Evolutionary conservation across 2,113 vertebrate genomes (phyloP).

Genomic region (Brachionichthys hirsutus): DNA sequence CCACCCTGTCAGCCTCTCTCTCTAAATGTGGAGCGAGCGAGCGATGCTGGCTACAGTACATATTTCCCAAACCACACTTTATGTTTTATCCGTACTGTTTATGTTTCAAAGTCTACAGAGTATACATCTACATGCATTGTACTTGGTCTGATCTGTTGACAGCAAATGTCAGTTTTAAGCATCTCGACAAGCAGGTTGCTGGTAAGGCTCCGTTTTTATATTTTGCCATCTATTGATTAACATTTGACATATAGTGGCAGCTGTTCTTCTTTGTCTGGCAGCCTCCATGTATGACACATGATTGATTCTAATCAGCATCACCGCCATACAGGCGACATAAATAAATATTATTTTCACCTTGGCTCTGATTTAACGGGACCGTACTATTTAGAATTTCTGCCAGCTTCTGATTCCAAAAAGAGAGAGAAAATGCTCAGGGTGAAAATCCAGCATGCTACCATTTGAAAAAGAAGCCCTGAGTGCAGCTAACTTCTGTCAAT

Average conservation of each 20-base stretch:
- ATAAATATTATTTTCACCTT: slow-evolving; percentile 11
- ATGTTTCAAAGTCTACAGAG: not conserved
- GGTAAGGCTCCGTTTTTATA: not conserved
- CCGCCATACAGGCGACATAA: slow-evolving; percentile 5
- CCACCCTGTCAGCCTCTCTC: slow-evolving; percentile 17
- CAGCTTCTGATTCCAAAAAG: slow-evolving; percentile 31
- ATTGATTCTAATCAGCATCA: slow-evolving; percentile 31
- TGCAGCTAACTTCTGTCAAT: slow-evolving; percentile 65
- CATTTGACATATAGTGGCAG: not conserved
- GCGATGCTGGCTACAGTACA: too few species aligned
- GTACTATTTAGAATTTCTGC: slow-evolving; percentile 26
- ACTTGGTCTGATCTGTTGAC: not conserved
- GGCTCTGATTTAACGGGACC: slow-evolving; percentile 22
- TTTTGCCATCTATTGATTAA: slow-evolving; percentile 1
- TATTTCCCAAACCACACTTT: not conserved
- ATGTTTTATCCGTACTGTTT: not conserved
- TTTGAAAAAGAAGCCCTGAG: slow-evolving; percentile 44
- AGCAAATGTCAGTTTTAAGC: not conserved
- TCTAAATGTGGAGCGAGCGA: slow-evolving; percentile 3
- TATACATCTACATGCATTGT: too few species aligned
- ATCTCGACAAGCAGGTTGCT: not conserved
- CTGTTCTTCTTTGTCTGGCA: slow-evolving; percentile 10
- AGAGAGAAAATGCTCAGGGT: slow-evolving; percentile 16
- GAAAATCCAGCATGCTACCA: slow-evolving; percentile 42
- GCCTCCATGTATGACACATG: slow-evolving; percentile 16